Conservation (phyloP, 2,888 invertebrate genomes). For the Drosophila kambysellisi region DNA sequence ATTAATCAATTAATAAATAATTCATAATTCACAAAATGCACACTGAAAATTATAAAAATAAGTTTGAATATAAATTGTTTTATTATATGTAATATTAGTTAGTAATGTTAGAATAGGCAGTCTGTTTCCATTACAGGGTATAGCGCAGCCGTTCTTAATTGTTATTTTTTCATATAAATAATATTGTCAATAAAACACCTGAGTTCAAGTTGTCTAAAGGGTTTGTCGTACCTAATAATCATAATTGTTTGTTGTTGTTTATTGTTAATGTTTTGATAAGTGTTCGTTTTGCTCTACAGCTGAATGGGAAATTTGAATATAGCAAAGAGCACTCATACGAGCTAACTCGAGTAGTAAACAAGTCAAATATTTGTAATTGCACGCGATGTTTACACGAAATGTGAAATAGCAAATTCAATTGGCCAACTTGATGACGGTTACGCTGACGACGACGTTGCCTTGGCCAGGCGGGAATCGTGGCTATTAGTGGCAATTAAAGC, state of each 20-base stretch:
- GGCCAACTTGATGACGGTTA: slow-evolving; percentile 26
- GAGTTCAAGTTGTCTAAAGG: slow-evolving; percentile 13
- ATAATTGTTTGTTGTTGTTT: slow-evolving; percentile 52
- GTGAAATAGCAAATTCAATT: slow-evolving; percentile 50
- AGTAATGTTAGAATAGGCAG: neutral
- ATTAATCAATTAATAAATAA: too few species aligned
- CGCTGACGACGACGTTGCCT: slow-evolving; percentile 5
- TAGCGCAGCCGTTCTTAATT: neutral
- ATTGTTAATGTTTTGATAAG: slow-evolving; percentile 64
- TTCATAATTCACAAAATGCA: neutral
- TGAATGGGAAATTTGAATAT: slow-evolving; percentile 42
- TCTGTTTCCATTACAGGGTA: neutral
- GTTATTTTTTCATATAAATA: neutral
- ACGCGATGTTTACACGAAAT: slow-evolving; percentile 77
- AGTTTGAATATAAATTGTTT: neutral
- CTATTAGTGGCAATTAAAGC: slow-evolving; percentile 48
- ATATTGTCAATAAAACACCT: neutral
- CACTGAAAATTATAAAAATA: neutral
- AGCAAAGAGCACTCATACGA: slow-evolving; percentile 19
- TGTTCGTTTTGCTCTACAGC: slow-evolving; percentile 65
- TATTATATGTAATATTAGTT: neutral
- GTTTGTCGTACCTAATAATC: slow-evolving; percentile 37
- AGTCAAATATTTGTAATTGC: slow-evolving; percentile 67
- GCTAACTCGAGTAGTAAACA: slow-evolving; percentile 28
- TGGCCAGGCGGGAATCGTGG: neutral